phyloP scores from a whole-genome alignment of 2,113 vertebrate genomes.

The Dunckerocampus dactyliophorus region DNA sequence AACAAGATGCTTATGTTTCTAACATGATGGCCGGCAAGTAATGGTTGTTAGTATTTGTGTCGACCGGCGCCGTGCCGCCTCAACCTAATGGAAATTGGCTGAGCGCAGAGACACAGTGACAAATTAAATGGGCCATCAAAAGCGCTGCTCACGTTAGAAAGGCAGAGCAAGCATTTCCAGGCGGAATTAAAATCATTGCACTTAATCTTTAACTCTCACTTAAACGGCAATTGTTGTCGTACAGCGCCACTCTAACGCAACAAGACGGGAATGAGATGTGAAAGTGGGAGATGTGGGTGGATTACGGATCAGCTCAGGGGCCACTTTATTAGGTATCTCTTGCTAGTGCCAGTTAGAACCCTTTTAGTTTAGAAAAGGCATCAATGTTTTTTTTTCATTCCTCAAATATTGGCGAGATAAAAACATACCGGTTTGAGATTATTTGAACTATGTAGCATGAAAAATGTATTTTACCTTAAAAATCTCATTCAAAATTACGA shows the following conservation, averaged over 20 bases:
- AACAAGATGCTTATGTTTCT: slow-evolving; percentile 51
- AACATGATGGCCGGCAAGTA: slow-evolving; percentile 53
- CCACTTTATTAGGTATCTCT: not conserved
- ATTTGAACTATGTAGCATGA: not conserved
- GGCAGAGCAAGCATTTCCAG: slow-evolving; percentile 42
- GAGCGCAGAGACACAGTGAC: slow-evolving; percentile 55
- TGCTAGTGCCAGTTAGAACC: not conserved
- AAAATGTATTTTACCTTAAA: not conserved
- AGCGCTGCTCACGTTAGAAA: slow-evolving; percentile 26
- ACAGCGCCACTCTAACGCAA: slow-evolving; percentile 20
- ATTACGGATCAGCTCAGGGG: not conserved
- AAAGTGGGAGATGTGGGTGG: not conserved
- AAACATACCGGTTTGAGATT: not conserved
- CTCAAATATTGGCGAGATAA: not conserved
- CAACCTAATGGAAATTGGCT: slow-evolving; percentile 56
- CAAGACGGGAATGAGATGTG: slow-evolving; percentile 9
- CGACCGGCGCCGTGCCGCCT: slow-evolving; percentile 26
- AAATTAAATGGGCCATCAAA: slow-evolving; percentile 60
- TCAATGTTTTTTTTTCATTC: not conserved
- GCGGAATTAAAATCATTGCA: slow-evolving; percentile 51
- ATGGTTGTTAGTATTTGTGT: slow-evolving; percentile 48
- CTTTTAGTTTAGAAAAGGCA: not conserved
- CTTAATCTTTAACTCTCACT: slow-evolving; percentile 42
- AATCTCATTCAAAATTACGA: no score
- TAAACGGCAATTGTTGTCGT: slow-evolving; percentile 30